A percentile compares a stretch with the other conserved stretches of the same genome.
Conservation (phyloP, 2,113 vertebrate genomes). For the Nibea coibor region DNA sequence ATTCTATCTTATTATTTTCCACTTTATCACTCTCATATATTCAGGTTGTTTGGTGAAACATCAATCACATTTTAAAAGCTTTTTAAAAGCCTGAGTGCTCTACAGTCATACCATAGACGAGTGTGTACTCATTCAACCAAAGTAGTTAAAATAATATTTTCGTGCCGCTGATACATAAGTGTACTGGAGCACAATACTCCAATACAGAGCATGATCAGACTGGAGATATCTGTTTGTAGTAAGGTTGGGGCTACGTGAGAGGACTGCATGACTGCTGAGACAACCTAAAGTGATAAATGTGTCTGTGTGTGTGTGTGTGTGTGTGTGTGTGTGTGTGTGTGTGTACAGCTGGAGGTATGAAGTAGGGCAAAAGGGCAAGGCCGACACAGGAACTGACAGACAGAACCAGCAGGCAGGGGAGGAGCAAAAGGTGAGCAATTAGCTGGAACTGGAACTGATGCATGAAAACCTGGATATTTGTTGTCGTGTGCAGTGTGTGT, state of each 20-base stretch:
- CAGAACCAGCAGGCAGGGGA: neutral
- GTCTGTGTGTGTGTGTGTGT: neutral
- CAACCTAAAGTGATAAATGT: neutral
- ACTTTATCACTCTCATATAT: neutral
- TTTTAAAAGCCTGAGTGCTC: neutral
- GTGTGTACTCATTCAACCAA: too few relatives aligned
- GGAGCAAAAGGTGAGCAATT: conserved; percentile 45
- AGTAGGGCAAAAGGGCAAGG: neutral
- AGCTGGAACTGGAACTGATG: conserved; percentile 27
- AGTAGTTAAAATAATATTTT: neutral
- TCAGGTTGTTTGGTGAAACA: neutral
- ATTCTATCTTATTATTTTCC: neutral
- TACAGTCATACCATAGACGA: neutral
- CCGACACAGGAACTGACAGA: neutral
- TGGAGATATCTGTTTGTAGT: conserved; percentile 28
- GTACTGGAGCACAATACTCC: neutral
- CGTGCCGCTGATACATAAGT: neutral
- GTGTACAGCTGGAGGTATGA: neutral
- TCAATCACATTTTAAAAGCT: neutral
- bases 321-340: neutral
- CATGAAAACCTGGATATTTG: conserved; percentile 20
- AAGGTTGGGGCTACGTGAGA: neutral
- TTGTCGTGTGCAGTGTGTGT: too few relatives aligned
- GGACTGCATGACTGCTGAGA: neutral
- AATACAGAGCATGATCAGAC: conserved; percentile 24